phyloP scores from a whole-genome alignment of 2,888 invertebrate species.

The Harpalus rufipes region DNA sequence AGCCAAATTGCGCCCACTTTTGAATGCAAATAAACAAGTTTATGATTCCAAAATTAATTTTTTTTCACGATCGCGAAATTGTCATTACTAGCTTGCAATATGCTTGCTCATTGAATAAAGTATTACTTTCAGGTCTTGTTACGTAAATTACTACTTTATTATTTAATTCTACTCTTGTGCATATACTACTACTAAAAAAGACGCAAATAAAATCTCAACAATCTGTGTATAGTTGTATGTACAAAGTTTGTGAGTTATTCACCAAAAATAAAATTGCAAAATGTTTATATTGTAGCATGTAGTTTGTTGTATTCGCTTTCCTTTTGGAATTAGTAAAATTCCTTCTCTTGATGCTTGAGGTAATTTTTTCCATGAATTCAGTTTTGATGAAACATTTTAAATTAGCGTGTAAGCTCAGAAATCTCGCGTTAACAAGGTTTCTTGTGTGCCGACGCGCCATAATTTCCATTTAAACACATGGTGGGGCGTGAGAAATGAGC shows the following conservation, averaged over 20 bases:
- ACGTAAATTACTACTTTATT: no score
- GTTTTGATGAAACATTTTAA: constrained; percentile 43
- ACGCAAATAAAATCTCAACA: not conserved
- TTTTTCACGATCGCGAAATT: no score
- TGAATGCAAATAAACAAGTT: no score
- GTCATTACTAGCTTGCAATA: no score
- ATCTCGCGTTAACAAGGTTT: constrained; percentile 45
- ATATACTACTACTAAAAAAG: not conserved
- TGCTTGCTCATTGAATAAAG: no score
- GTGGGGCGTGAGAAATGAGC: constrained; percentile 21
- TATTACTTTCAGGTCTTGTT: no score
- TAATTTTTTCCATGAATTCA: constrained; percentile 16
- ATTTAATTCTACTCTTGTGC: no score
- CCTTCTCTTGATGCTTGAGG: not conserved
- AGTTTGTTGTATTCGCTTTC: not conserved
- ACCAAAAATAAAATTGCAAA: not conserved
- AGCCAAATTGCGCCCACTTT: no score
- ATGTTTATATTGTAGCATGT: not conserved
- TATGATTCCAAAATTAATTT: no score
- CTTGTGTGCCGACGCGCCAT: constrained; percentile 29
- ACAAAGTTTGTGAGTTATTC: not conserved
- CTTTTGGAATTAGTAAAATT: not conserved
- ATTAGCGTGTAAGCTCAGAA: constrained; percentile 42
- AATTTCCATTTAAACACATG: constrained; percentile 46
- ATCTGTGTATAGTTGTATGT: not conserved